A percentile compares a stretch with the other conserved stretches of the same genome.
phyloP scores from a whole-genome alignment of 2,113 vertebrate species.

The Chlamydotis undulata region DNA sequence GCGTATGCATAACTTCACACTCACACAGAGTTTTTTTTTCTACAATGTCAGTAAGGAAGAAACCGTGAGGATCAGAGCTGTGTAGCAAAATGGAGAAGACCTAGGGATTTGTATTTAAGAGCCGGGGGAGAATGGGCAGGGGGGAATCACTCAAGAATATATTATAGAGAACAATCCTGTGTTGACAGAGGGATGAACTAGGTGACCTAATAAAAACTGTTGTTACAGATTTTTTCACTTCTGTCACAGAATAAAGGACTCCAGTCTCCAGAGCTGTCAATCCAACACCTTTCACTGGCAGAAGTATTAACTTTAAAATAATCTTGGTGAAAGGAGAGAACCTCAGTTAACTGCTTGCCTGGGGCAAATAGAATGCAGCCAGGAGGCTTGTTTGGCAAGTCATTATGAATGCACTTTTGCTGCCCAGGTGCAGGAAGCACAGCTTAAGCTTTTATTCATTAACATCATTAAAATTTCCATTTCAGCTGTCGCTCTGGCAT shows the following conservation, averaged over 20 bases:
- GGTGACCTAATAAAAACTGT: slow-evolving; percentile 65
- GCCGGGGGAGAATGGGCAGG: neutral
- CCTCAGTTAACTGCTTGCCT: slow-evolving; percentile 64
- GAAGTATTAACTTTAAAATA: slow-evolving; percentile 52
- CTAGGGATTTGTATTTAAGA: neutral
- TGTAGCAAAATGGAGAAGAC: neutral
- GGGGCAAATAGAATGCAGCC: slow-evolving; percentile 42
- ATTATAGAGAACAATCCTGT: slow-evolving; percentile 8
- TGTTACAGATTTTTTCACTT: slow-evolving; percentile 44
- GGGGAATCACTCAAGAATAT: neutral
- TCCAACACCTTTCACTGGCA: slow-evolving; percentile 42
- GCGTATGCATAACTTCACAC: neutral
- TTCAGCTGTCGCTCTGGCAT: slow-evolving; percentile 50
- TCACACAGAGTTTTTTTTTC: neutral
- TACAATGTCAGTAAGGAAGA: neutral
- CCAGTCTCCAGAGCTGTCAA: slow-evolving; percentile 61
- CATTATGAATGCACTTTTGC: slow-evolving; percentile 66
- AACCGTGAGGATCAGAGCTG: neutral
- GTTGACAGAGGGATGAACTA: slow-evolving; percentile 54
- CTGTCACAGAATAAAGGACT: slow-evolving; percentile 52
- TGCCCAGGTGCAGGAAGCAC: slow-evolving; percentile 51
- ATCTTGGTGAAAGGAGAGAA: slow-evolving; percentile 41
- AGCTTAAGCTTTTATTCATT: slow-evolving; percentile 65
- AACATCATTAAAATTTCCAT: slow-evolving; percentile 69
- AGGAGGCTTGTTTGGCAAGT: slow-evolving; percentile 51